Conservation (phyloP, 2,113 vertebrate genomes). For the Galbula dea region DNA sequence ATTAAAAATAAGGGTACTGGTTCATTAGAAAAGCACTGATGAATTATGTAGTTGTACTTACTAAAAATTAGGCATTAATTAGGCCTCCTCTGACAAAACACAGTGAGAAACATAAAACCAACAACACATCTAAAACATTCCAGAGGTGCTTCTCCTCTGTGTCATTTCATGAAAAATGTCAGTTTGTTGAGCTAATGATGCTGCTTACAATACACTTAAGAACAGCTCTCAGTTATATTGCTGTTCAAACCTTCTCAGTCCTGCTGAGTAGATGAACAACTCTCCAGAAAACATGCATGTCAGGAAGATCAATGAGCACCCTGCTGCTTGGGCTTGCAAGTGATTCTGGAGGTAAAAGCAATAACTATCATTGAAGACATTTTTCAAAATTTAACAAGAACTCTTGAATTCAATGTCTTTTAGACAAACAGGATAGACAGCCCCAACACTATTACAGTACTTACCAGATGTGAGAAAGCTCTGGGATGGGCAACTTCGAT, state of each 20-base stretch:
- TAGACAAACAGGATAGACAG: background rate
- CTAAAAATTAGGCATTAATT: conserved; percentile 36
- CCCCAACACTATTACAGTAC: conserved; percentile 9
- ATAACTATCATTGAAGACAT: conserved; percentile 22
- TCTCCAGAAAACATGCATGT: conserved; percentile 32
- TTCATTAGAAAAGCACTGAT: conserved; percentile 30
- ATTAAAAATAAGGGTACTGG: conserved; percentile 12
- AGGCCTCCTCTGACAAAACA: conserved; percentile 39
- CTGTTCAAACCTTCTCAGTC: conserved; percentile 13
- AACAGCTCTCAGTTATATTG: background rate
- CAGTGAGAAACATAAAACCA: conserved; percentile 34
- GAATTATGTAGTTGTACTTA: conserved; percentile 25
- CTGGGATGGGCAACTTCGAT: conserved; percentile 93
- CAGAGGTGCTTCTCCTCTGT: conserved; percentile 26
- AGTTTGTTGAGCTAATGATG: conserved; percentile 14
- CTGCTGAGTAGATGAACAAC: background rate
- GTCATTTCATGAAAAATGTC: background rate
- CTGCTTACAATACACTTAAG: background rate
- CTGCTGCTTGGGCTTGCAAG: conserved; percentile 29
- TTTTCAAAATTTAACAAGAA: conserved; percentile 18
- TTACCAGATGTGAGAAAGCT: conserved; percentile 97
- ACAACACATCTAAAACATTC: conserved; percentile 23
- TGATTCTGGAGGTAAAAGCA: conserved; percentile 22
- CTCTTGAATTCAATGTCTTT: background rate
- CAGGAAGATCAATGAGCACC: conserved; percentile 14